Evolutionary conservation across 2,113 vertebrate genomes (phyloP).

Genomic region (Vulpes vulpes): DNA sequence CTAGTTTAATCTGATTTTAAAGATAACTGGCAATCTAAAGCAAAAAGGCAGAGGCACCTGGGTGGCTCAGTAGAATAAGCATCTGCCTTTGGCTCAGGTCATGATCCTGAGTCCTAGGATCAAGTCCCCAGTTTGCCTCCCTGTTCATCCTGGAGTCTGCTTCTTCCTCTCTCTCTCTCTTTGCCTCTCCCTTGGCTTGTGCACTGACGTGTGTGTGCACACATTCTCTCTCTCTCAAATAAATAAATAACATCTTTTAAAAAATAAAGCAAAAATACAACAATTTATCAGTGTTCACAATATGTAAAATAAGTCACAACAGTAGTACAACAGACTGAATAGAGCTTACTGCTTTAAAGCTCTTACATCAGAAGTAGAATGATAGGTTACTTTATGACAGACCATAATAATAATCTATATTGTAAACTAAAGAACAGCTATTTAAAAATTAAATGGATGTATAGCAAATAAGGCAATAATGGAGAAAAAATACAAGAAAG

Average conservation of each 20-base stretch:
- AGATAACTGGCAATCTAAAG: not conserved
- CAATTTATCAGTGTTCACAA: not conserved
- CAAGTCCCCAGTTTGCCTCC: rapidly evolving
- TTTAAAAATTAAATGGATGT: not conserved
- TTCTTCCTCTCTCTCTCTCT: not conserved
- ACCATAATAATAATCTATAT: not conserved
- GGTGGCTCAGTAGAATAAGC: not conserved
- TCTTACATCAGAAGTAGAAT: not conserved
- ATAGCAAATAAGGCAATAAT: not conserved
- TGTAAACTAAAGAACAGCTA: not conserved
- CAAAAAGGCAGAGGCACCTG: not conserved
- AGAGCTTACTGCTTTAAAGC: not conserved
- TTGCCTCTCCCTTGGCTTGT: not conserved
- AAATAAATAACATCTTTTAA: not conserved
- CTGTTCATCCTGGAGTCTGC: not conserved
- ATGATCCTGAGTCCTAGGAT: not conserved
- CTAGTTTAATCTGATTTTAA: slow-evolving; percentile 33
- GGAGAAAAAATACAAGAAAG: not conserved
- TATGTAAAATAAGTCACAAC: not conserved
- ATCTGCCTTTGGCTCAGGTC: not conserved
- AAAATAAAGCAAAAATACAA: not conserved
- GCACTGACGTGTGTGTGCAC: too few species aligned
- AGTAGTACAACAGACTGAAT: not conserved
- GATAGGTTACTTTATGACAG: not conserved
- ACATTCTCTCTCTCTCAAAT: not conserved